Base-by-base conservation (phyloP, 1,140 invertebrate genomes). In the Drosophila novamexicana region DNA sequence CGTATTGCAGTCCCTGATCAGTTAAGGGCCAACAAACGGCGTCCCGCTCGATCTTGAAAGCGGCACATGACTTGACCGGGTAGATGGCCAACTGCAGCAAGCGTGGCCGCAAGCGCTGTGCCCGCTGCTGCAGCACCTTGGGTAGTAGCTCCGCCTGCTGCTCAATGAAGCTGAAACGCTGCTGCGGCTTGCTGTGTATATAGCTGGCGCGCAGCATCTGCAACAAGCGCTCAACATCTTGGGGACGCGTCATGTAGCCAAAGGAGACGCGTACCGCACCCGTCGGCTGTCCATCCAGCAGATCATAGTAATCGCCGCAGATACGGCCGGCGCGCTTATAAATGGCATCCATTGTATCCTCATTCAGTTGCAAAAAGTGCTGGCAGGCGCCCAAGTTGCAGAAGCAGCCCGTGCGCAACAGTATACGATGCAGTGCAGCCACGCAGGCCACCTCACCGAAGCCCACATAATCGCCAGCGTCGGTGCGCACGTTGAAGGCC, bases 371-470 rank as follows among this genome's bases (percentile, higher is more conserved):
- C 29, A 99, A 93, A 91, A 97, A 96, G 39, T 95, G 93, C 92
- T 98, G 97, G 93, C 98, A 99, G 6, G 98, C 97, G 16, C 98
- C 98, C 6, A 98, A 96, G 93, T 99, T 99, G 92, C 98, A 99
- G 91, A 99, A 98, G 92, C 98, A 99, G 0, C 98, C 98, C 2
- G 97, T 98, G 77, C 98, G 94, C 14, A 99, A 89, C 81, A 97
- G 95, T 59, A 99, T 96, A 66, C 96, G 95, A 91, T 98, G 96
- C 18, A 98, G 91, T 71, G 97, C 95, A 0, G 97, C 97, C 93
- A 99, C 95, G 79, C 98, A 96, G 64, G 97, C 94, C 18, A 99
- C 97, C 94, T 98, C 97, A 63, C 96, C 94, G 93, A 96, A 99
- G 57, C 98, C 98, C 76, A 99, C 94, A 92, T 95, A 97, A 49